Conservation (phyloP, 2,797 vertebrate species). For the Hafferia zeledoni region DNA sequence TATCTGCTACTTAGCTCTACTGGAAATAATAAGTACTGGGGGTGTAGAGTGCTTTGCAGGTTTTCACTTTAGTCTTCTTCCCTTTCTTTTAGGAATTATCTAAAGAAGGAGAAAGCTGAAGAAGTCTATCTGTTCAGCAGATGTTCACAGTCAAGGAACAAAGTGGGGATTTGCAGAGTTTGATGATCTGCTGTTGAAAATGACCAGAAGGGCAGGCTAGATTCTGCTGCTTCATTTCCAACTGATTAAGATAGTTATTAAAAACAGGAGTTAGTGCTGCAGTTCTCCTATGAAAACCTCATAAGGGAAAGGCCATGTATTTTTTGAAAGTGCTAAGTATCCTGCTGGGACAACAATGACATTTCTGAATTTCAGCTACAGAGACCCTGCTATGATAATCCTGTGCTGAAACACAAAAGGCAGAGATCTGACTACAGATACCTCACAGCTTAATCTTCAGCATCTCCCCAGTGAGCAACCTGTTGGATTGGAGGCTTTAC, state of each 20-base stretch:
- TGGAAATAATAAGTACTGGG: neutral
- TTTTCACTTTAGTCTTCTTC: neutral
- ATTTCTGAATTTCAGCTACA: neutral
- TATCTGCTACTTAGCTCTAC: constrained; percentile 27
- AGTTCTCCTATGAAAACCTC: neutral
- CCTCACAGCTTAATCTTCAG: neutral
- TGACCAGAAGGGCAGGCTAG: neutral
- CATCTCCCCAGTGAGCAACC: neutral
- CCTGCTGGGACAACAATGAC: neutral
- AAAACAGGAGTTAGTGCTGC: neutral
- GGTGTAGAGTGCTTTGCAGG: neutral
- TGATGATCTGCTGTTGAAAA: neutral
- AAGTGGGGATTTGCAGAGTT: neutral
- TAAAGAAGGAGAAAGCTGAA: neutral
- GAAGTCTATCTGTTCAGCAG: neutral
- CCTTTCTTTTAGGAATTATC: constrained; percentile 14
- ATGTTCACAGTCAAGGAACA: neutral
- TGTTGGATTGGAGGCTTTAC: neutral
- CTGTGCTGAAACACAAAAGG: constrained; percentile 17
- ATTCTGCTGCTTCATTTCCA: neutral
- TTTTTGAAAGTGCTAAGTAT: neutral
- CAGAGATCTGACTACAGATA: neutral
- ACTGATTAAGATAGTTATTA: neutral
- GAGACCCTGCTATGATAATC: constrained; percentile 20
- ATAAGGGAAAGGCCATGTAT: neutral